A percentile compares a stretch with the other conserved stretches of the same genome.
Evolutionary conservation across 2,888 invertebrate species (phyloP).

Genomic region (Gandaritis pyraliata): DNA sequence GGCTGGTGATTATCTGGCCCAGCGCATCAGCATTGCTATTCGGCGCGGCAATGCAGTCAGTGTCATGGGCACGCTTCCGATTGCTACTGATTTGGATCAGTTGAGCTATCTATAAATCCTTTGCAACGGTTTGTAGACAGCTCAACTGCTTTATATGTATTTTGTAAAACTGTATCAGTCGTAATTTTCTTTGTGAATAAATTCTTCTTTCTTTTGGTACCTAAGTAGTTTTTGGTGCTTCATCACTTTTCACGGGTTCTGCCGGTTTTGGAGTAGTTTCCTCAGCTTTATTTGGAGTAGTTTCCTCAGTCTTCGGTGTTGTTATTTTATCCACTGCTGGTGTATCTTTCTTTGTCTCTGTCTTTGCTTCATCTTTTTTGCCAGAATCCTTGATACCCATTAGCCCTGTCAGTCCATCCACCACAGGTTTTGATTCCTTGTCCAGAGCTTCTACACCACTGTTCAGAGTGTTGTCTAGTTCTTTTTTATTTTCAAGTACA

Average conservation of each 20-base stretch:
- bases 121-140: too few relatives aligned
- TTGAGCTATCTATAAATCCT: too few relatives aligned
- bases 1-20: too few relatives aligned
- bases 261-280: constrained; percentile 12
- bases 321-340: constrained; percentile 5
- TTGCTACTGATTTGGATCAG: too few relatives aligned
- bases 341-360: background rate
- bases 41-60: too few relatives aligned
- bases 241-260: constrained; percentile 12
- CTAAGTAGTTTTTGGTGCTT: constrained; percentile 3
- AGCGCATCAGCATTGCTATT: too few relatives aligned
- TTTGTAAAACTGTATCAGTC: too few relatives aligned
- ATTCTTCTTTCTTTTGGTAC: too few relatives aligned
- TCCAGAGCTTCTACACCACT: constrained; percentile 23
- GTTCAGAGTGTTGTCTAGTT: constrained; percentile 21
- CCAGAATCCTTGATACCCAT: constrained; percentile 11
- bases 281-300: constrained; percentile 12
- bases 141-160: too few relatives aligned
- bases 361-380: background rate
- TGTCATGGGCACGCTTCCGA: too few relatives aligned
- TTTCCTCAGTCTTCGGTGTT: background rate
- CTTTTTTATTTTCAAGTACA: constrained; percentile 29
- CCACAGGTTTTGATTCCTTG: constrained; percentile 26
- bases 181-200: too few relatives aligned
- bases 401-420: constrained; percentile 25